Evolutionary conservation across 2,888 invertebrate species (phyloP).

Genomic region (Hirtodrosophila alboralis): DNA sequence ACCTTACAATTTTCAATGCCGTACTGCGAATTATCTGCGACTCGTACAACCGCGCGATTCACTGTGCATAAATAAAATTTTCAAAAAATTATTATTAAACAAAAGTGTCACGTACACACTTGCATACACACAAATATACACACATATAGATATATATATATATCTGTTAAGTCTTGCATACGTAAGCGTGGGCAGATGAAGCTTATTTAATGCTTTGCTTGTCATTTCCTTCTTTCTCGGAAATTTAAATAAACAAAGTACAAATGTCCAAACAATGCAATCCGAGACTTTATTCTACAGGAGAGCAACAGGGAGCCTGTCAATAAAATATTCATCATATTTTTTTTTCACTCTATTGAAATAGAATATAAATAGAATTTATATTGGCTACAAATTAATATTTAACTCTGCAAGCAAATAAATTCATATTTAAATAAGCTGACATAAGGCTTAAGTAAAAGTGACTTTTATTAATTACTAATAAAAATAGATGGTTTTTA

Average conservation of each 20-base stretch:
- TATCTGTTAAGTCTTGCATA: conserved; percentile 41
- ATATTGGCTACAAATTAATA: too few species aligned
- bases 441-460: too few species aligned
- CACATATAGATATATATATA: conserved; percentile 9
- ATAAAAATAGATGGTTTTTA: too few species aligned
- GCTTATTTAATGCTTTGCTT: conserved; percentile 45
- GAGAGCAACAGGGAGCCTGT: neutral
- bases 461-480: too few species aligned
- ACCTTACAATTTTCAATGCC: conserved; percentile 74
- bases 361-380: neutral
- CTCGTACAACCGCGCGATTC: conserved; percentile 21
- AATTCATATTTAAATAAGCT: too few species aligned
- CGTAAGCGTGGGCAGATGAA: conserved; percentile 39
- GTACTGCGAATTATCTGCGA: conserved; percentile 20
- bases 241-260: too few species aligned
- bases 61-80: conserved; percentile 39
- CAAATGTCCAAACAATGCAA: conserved; percentile 40
- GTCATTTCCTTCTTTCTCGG: conserved; percentile 69
- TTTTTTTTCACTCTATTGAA: conserved; percentile 25
- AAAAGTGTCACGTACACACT: conserved; percentile 71
- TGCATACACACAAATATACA: conserved; percentile 4
- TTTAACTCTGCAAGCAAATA: too few species aligned
- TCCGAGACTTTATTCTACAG: conserved; percentile 8
- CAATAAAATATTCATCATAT: conserved; percentile 10
- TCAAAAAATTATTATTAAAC: conserved; percentile 47